Conservation (phyloP, 2,888 invertebrate species). For the Drosophila koepferae region DNA sequence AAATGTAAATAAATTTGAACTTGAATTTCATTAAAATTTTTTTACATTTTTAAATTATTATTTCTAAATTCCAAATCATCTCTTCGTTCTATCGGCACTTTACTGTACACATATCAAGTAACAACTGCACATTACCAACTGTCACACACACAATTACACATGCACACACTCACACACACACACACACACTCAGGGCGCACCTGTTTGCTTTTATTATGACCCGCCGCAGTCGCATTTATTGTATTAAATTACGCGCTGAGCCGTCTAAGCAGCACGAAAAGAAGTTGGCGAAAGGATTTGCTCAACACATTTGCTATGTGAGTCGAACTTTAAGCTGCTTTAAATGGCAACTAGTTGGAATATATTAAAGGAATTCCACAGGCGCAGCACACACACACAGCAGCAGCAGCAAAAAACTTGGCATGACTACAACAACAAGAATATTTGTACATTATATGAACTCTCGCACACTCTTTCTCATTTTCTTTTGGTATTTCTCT, state of each 20-base stretch:
- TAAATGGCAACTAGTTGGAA: constrained; percentile 33
- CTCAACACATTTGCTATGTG: constrained; percentile 8
- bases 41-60: too few relatives aligned
- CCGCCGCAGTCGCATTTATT: constrained; percentile 6
- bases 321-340: constrained; percentile 24
- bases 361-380: constrained; percentile 45
- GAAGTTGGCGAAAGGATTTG: constrained; percentile 22
- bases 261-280: constrained; percentile 65
- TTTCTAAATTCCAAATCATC: too few relatives aligned
- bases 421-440: constrained; percentile 9
- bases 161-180: neutral
- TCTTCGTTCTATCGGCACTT: neutral
- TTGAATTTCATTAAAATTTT: too few relatives aligned
- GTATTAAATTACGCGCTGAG: constrained; percentile 75
- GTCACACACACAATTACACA: constrained; percentile 50
- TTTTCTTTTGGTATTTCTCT: neutral
- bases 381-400: constrained; percentile 17
- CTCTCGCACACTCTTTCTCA: constrained; percentile 10
- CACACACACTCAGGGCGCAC: constrained; percentile 61
- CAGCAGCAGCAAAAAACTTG: constrained; percentile 4
- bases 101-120: constrained; percentile 52
- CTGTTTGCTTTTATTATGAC: constrained; percentile 56
- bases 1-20: too few relatives aligned
- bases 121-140: constrained; percentile 59
- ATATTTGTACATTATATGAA: constrained; percentile 29